phyloP scores from a whole-genome alignment of 2,113 vertebrate genomes.

The Leptobrachium ailaonicum region DNA sequence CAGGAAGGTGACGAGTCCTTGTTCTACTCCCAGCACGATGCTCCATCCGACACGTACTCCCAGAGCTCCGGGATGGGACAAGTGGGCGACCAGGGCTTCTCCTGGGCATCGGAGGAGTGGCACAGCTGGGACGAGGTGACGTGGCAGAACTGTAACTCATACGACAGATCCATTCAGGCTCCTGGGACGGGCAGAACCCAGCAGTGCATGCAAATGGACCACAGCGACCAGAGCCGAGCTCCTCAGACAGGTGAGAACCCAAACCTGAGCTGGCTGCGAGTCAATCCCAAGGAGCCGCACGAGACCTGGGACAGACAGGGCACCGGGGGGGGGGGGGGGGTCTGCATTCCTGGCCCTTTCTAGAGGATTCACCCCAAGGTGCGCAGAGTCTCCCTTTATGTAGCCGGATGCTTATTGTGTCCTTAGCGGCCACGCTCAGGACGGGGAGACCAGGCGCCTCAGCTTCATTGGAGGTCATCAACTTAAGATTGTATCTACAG shows the following conservation, averaged over 20 bases:
- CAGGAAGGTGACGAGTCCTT: background rate
- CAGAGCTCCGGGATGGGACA: background rate
- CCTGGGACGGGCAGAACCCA: background rate
- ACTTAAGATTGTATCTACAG: too few relatives aligned
- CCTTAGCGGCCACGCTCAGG: too few relatives aligned
- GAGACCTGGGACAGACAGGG: too few relatives aligned
- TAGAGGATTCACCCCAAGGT: too few relatives aligned
- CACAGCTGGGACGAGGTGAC: slow-evolving; percentile 30
- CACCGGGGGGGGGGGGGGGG: too few relatives aligned
- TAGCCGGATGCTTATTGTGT: too few relatives aligned
- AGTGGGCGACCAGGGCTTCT: slow-evolving; percentile 24
- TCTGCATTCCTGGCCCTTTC: too few relatives aligned
- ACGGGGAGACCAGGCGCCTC: too few relatives aligned
- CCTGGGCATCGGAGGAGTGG: slow-evolving; percentile 40
- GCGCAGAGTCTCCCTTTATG: too few relatives aligned
- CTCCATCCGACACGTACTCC: background rate
- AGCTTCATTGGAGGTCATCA: too few relatives aligned
- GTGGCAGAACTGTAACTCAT: slow-evolving; percentile 15
- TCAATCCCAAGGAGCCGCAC: too few relatives aligned
- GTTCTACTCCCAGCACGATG: slow-evolving; percentile 1
- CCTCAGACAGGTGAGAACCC: slow-evolving; percentile 8
- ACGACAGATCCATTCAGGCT: background rate
- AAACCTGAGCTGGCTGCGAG: too few relatives aligned
- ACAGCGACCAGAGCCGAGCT: background rate
- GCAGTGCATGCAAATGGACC: background rate